These are phyloP conservation scores for Gobio occitaniae DNA, from an alignment of 2,797 vertebrate genomes.

Conservation along the genomic window DNA sequence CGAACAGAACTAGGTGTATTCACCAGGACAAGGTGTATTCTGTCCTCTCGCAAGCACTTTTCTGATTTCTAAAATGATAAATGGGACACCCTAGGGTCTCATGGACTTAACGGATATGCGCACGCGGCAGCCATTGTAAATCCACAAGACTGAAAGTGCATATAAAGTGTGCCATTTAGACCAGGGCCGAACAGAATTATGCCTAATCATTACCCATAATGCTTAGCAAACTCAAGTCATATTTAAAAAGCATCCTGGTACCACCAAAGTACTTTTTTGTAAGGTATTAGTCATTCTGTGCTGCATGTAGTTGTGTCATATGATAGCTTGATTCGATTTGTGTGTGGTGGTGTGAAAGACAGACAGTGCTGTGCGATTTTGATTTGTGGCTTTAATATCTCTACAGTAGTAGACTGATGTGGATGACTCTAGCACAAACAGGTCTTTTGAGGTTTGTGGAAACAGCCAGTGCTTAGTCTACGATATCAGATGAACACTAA, in stretches of 20 bases:
- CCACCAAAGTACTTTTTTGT: not conserved
- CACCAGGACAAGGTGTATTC: not conserved
- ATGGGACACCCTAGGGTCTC: too few species aligned
- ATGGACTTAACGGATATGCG: too few species aligned
- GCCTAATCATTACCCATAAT: not conserved
- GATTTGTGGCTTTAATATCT: conserved; percentile 63
- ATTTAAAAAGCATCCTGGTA: not conserved
- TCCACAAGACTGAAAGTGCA: too few species aligned
- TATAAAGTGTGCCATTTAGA: too few species aligned
- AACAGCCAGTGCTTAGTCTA: conserved; percentile 1
- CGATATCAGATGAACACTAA: conserved; percentile 10
- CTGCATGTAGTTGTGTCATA: conserved; percentile 1
- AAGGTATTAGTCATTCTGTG: conserved; percentile 8
- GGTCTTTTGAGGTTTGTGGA: conserved; percentile 13
- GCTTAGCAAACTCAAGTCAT: not conserved
- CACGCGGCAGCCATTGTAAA: too few species aligned
- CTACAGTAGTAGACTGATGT: conserved; percentile 54
- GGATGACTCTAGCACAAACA: conserved; percentile 52
- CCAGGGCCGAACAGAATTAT: not conserved
- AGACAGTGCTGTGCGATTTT: conserved; percentile 45
- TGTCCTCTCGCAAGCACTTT: too few species aligned
- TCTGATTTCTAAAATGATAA: too few species aligned
- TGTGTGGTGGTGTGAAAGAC: not conserved
- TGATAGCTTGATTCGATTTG: conserved; percentile 16
- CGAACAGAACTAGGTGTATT: too few species aligned